Evolutionary conservation across 2,888 invertebrate species (phyloP).

Genomic region (Dilophus febrilis): DNA sequence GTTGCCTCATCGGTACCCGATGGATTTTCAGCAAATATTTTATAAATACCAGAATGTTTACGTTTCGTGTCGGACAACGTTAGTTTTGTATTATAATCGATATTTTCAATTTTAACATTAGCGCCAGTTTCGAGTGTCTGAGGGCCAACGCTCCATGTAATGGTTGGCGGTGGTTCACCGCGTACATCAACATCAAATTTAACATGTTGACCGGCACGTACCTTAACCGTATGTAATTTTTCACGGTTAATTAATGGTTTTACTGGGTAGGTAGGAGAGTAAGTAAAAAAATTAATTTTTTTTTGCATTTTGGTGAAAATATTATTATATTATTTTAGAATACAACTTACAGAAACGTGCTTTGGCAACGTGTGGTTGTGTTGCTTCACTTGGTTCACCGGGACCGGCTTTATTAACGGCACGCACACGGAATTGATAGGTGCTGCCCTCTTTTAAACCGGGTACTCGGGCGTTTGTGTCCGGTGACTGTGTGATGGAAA

Average conservation of each 20-base stretch:
- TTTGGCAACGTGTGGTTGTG: slow-evolving; percentile 74
- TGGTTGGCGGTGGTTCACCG: slow-evolving; percentile 91
- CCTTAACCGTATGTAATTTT: slow-evolving; percentile 71
- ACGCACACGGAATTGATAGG: slow-evolving; percentile 88
- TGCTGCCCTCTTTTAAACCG: slow-evolving; percentile 74
- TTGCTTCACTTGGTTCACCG: slow-evolving; percentile 78
- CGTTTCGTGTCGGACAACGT: slow-evolving; percentile 64
- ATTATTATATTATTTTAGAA: too few relatives aligned
- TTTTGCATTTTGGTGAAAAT: neutral
- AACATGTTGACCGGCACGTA: slow-evolving; percentile 78
- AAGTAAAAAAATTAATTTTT: slow-evolving; percentile 2
- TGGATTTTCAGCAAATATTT: slow-evolving; percentile 79
- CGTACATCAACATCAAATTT: slow-evolving; percentile 87
- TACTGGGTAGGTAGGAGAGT: slow-evolving; percentile 48
- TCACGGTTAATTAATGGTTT: slow-evolving; percentile 92
- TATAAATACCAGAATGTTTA: slow-evolving; percentile 78
- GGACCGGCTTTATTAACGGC: slow-evolving; percentile 92
- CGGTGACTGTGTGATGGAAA: slow-evolving; percentile 37
- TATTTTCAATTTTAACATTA: slow-evolving; percentile 64
- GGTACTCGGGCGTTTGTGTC: slow-evolving; percentile 68
- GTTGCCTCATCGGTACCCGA: slow-evolving; percentile 89
- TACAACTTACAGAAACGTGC: slow-evolving; percentile 71
- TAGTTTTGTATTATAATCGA: slow-evolving; percentile 81
- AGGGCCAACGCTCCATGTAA: slow-evolving; percentile 47
- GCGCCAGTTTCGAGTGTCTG: slow-evolving; percentile 48